Percentiles rank a stretch among this genome's conserved stretches.
Evolutionary conservation across 2,888 invertebrate genomes (phyloP).

Genomic region (Colletes collaris): DNA sequence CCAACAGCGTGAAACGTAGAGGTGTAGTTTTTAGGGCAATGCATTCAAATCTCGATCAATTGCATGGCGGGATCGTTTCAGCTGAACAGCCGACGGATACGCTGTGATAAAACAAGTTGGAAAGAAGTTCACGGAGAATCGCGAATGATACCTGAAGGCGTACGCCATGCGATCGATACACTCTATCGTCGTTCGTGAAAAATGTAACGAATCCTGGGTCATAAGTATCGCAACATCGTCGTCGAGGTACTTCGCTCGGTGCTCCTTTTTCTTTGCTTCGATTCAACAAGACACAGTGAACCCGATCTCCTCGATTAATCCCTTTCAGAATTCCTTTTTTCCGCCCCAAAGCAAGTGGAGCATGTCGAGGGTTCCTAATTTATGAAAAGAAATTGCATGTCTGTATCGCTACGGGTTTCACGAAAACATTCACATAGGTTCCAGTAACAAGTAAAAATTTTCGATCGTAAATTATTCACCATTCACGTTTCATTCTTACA

Average conservation of each 20-base stretch:
- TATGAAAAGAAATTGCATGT: neutral
- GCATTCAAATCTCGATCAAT: slow-evolving; percentile 19
- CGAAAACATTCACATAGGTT: too few species aligned
- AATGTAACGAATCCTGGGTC: slow-evolving; percentile 47
- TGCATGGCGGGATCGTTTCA: slow-evolving; percentile 20
- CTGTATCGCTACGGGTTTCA: neutral
- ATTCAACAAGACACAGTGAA: neutral
- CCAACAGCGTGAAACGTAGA: neutral
- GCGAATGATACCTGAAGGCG: slow-evolving; percentile 22
- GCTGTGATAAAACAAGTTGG: neutral
- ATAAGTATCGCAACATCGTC: slow-evolving; percentile 30
- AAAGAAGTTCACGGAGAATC: slow-evolving; percentile 24
- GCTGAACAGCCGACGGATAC: slow-evolving; percentile 5
- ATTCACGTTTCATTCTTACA: too few species aligned
- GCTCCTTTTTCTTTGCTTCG: neutral
- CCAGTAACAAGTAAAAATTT: too few species aligned
- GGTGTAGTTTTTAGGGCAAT: neutral
- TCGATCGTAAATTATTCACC: too few species aligned
- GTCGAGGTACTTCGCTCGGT: neutral
- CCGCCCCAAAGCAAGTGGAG: slow-evolving; percentile 1
- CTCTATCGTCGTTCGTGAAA: slow-evolving; percentile 58
- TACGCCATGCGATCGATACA: slow-evolving; percentile 47
- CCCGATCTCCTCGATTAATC: slow-evolving; percentile 24
- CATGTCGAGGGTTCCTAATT: slow-evolving; percentile 12
- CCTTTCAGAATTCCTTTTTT: neutral